Conservation (phyloP, 2,888 invertebrate species). For the Dorcus parallelipipedus region DNA sequence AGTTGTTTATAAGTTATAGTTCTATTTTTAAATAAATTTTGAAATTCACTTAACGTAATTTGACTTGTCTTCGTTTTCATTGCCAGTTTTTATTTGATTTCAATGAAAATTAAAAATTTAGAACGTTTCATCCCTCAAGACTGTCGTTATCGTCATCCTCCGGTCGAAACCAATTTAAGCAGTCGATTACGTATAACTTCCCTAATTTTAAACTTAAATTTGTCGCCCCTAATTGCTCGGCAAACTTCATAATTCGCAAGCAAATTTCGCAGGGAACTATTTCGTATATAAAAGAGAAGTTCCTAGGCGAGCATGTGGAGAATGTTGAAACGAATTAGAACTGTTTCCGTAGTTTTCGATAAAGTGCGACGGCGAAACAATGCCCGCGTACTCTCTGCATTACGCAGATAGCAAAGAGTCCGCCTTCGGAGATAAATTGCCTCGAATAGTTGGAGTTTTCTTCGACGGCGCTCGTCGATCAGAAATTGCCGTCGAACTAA, state of each 20-base stretch:
- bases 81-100: too few species aligned
- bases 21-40: too few species aligned
- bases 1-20: too few species aligned
- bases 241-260: background rate
- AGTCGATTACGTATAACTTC: too few species aligned
- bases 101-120: too few species aligned
- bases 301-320: background rate
- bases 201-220: too few species aligned
- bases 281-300: background rate
- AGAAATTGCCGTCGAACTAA: constrained; percentile 4
- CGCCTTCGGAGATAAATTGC: constrained; percentile 8
- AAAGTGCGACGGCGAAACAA: background rate
- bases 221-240: too few species aligned
- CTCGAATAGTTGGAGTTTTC: constrained; percentile 10
- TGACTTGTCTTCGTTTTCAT: too few species aligned
- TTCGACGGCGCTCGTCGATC: constrained; percentile 8
- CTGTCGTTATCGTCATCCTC: too few species aligned
- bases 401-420: constrained; percentile 1
- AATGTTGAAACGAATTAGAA: background rate
- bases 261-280: background rate
- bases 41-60: too few species aligned
- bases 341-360: background rate
- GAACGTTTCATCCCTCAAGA: too few species aligned
- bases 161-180: too few species aligned
- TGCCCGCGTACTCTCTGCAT: background rate